Evolutionary conservation across 1,140 invertebrate species (phyloP).

Genomic region (Lasioglossum baleicum): DNA sequence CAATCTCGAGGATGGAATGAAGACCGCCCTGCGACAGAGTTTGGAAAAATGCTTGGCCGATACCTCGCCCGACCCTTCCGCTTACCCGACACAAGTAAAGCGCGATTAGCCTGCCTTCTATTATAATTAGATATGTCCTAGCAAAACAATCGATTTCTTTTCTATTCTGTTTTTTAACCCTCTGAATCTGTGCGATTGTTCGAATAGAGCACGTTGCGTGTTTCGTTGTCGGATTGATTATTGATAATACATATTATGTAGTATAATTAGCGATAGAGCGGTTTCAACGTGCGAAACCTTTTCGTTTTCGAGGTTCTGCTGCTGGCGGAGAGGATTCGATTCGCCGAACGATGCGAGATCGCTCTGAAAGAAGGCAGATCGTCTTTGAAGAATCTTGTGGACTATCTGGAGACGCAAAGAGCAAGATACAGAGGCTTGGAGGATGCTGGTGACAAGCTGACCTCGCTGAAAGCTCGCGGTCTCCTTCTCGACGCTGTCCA

Average conservation of each 20-base stretch:
- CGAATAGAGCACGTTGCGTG: too few species aligned
- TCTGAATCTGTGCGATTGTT: too few species aligned
- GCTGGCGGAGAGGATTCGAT: slow-evolving; percentile 73
- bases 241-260: too few species aligned
- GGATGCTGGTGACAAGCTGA: slow-evolving; percentile 78
- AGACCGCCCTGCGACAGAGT: slow-evolving; percentile 65
- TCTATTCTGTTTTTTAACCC: too few species aligned
- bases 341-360: slow-evolving; percentile 74
- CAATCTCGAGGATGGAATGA: slow-evolving; percentile 73
- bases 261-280: too few species aligned
- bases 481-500: slow-evolving; percentile 97
- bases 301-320: slow-evolving; percentile 67
- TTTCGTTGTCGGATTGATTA: too few species aligned
- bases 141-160: too few species aligned
- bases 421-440: slow-evolving; percentile 73
- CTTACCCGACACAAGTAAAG: slow-evolving; percentile 73
- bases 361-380: slow-evolving; percentile 68
- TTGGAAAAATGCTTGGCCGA: slow-evolving; percentile 74
- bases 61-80: slow-evolving; percentile 66
- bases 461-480: slow-evolving; percentile 79
- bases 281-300: too few species aligned
- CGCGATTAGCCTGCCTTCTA: too few species aligned
- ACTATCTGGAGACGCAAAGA: slow-evolving; percentile 73
- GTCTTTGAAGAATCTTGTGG: slow-evolving; percentile 70
- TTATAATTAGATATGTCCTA: too few species aligned